Percentiles rank a stretch among this genome's conserved stretches.
Evolutionary conservation across 1,140 invertebrate species (phyloP).

Genomic region (Drosophila virilis): DNA sequence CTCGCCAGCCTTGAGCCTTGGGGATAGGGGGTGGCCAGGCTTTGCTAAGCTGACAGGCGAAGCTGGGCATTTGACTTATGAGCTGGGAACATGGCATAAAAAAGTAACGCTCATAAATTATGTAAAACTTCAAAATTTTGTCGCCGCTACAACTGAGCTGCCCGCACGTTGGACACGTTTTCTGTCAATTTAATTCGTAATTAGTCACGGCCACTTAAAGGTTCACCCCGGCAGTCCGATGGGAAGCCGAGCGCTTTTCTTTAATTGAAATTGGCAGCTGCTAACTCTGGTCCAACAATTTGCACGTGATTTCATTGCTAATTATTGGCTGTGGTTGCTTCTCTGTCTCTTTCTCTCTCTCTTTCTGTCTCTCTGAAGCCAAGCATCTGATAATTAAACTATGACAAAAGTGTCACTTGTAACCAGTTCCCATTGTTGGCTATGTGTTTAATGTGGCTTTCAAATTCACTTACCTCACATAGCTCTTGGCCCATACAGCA

Average conservation of each 20-base stretch:
- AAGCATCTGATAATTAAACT: slow-evolving; percentile 3
- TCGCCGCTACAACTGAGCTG: background rate
- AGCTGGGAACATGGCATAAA: background rate
- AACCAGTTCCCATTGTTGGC: slow-evolving; percentile 7
- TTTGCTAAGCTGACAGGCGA: slow-evolving; percentile 13
- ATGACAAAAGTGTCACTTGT: slow-evolving; percentile 54
- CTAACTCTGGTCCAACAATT: slow-evolving; percentile 51
- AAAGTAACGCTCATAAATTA: slow-evolving; percentile 48
- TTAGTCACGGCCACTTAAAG: slow-evolving; percentile 73
- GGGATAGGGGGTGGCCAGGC: background rate
- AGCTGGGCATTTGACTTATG: slow-evolving; percentile 32
- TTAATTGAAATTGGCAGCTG: slow-evolving; percentile 79
- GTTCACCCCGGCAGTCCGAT: background rate
- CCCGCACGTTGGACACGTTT: slow-evolving; percentile 68
- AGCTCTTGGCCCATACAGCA: background rate
- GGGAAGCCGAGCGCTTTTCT: slow-evolving; percentile 36
- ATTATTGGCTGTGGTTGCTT: slow-evolving; percentile 55
- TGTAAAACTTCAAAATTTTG: slow-evolving; percentile 53
- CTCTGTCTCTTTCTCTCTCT: background rate
- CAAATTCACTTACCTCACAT: background rate
- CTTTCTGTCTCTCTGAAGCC: background rate
- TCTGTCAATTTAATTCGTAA: slow-evolving; percentile 77
- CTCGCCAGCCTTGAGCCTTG: slow-evolving; percentile 8
- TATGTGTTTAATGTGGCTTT: slow-evolving; percentile 46
- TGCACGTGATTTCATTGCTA: slow-evolving; percentile 75